Evolutionary conservation across 2,888 invertebrate genomes (phyloP).

Genomic region (Drosophila ezoana): DNA sequence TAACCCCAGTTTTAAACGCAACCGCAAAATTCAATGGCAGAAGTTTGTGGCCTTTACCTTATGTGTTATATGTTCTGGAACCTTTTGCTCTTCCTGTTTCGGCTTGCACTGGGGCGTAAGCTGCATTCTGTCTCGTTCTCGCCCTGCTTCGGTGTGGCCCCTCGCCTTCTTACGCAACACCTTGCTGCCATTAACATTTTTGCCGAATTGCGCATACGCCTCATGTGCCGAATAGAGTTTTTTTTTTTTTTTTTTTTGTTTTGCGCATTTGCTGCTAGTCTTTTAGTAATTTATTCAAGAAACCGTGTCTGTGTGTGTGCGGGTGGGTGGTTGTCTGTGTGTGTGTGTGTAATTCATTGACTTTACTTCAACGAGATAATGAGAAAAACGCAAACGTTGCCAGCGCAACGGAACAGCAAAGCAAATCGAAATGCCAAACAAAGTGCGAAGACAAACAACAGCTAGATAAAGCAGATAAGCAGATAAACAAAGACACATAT

Average conservation of each 20-base stretch:
- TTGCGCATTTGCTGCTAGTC: slow-evolving; percentile 24
- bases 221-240: slow-evolving; percentile 37
- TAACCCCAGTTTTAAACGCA: slow-evolving; percentile 30
- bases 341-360: slow-evolving; percentile 49
- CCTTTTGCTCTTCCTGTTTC: slow-evolving; percentile 10
- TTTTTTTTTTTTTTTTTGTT: slow-evolving; percentile 12
- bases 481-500: slow-evolving; percentile 1
- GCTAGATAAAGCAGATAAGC: slow-evolving; percentile 9
- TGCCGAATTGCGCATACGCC: slow-evolving; percentile 69
- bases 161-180: slow-evolving; percentile 27
- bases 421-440: slow-evolving; percentile 35
- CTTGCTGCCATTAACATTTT: slow-evolving; percentile 52
- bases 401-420: slow-evolving; percentile 28
- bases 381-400: slow-evolving; percentile 61
- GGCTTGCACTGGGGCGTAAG: slow-evolving; percentile 24
- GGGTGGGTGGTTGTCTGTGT: slow-evolving; percentile 11
- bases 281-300: slow-evolving; percentile 66
- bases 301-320: slow-evolving; percentile 21
- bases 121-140: slow-evolving; percentile 38
- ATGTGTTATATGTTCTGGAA: slow-evolving; percentile 24
- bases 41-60: slow-evolving; percentile 46
- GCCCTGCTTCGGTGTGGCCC: not conserved
- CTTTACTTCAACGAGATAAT: slow-evolving; percentile 57
- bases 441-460: slow-evolving; percentile 19
- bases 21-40: slow-evolving; percentile 39